phyloP scores from a whole-genome alignment of 2,113 vertebrate species.

The Etheostoma cragini region DNA sequence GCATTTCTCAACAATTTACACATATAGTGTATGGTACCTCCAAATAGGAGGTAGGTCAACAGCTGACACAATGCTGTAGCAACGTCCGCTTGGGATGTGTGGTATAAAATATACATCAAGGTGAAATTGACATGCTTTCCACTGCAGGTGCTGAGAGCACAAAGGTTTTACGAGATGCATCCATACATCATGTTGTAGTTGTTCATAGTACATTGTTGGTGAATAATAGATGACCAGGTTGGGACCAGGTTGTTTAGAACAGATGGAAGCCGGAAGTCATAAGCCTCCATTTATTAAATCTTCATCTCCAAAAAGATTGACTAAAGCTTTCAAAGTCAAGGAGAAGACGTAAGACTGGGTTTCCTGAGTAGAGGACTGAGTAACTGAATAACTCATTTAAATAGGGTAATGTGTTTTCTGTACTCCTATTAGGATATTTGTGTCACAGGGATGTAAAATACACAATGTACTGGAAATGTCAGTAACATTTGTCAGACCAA shows the following conservation, averaged over 20 bases:
- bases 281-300: slow-evolving; percentile 22
- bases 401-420: neutral
- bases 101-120: slow-evolving; percentile 14
- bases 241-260: neutral
- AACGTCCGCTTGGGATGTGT: slow-evolving; percentile 17
- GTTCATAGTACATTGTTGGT: slow-evolving; percentile 3
- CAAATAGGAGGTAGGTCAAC: neutral
- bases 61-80: neutral
- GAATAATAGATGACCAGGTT: slow-evolving; percentile 36
- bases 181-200: slow-evolving; percentile 10
- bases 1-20: slow-evolving; percentile 27
- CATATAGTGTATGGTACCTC: neutral
- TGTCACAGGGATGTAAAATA: neutral
- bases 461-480: neutral
- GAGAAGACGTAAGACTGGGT: neutral
- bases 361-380: neutral
- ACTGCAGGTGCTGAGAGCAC: neutral
- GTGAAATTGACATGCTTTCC: neutral
- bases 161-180: slow-evolving; percentile 18
- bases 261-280: slow-evolving; percentile 11
- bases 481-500: slow-evolving; percentile 57
- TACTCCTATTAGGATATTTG: neutral
- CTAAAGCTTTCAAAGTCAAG: neutral
- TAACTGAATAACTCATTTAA: neutral
- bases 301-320: slow-evolving; percentile 11